Evolutionary conservation across 2,888 invertebrate genomes (phyloP), one percentile per base, ranked within the genome.

Genomic region (Tyria jacobaeae): DNA sequence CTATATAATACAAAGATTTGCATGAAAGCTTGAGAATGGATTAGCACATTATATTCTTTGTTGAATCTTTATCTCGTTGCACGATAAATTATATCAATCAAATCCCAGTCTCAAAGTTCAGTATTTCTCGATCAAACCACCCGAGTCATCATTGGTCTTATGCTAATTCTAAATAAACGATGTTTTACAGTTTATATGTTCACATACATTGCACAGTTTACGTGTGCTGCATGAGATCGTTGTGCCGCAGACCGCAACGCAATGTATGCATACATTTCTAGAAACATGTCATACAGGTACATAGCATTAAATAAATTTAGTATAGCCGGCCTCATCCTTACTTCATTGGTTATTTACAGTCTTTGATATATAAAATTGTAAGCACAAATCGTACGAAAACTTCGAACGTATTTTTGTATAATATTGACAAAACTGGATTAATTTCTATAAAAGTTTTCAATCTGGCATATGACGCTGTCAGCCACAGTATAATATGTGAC

Each of bases 201-300:
- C 21, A 34, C 35, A 21, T 47, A 34, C 55, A 55, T 34, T 55
- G 47, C 34, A 34, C 61, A 58, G 59, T 64, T 52, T 35, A 51
- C 50, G n/a, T n/a, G n/a, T n/a, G 50, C 49, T 48, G 48, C 24
- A 57, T 75, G 72, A 72, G 72, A 72, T 72, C 72, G 59, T n/a
- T n/a, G n/a, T n/a, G n/a, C n/a, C n/a, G n/a, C n/a, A n/a, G n/a
- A n/a, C 34, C 59, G 71, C 58, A 74, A 51, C 34, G 41, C 37
- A 58, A 47, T 17, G 34, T 34, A 56, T 41, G 52, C 48, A 35
- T 41, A 34, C 24, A 70, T 44, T 21, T n/a, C n/a, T n/a, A 10
- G 9, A 44, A 44, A 10, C 17, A n/a, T n/a, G 3, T 10, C 17
- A 44, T 5, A n/a, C n/a, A n/a, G n/a, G n/a, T 34, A 47, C 9